These are phyloP conservation scores for Eubucco bourcierii DNA, from an alignment of 2,113 vertebrate genomes.

Conservation along the genomic window DNA sequence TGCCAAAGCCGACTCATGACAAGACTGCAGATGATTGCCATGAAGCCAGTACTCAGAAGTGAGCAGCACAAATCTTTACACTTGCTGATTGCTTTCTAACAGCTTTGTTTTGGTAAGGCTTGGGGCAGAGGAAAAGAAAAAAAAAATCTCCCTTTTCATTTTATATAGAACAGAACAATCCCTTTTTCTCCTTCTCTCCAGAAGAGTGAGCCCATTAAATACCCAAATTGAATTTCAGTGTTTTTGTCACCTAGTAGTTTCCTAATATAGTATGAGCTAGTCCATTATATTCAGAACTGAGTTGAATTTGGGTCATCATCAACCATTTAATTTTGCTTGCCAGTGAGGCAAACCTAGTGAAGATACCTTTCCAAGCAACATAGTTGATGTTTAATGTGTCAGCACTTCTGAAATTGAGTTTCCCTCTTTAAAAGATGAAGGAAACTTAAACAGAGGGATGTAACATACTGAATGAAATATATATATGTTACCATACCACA, in stretches of 20 bases:
- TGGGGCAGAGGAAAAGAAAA: neutral
- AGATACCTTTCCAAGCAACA: neutral
- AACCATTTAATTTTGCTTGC: constrained; percentile 17
- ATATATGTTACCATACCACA: neutral
- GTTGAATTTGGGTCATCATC: neutral
- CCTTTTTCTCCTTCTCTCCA: neutral
- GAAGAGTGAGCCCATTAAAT: neutral
- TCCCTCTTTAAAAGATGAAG: neutral
- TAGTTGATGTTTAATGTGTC: neutral
- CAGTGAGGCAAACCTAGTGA: neutral
- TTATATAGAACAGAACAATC: neutral
- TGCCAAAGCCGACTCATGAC: neutral
- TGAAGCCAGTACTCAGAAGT: neutral
- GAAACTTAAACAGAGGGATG: neutral
- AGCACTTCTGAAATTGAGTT: neutral
- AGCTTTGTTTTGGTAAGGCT: neutral
- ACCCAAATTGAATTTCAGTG: neutral
- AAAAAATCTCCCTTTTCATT: neutral
- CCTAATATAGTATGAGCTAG: neutral
- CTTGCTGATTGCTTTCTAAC: neutral
- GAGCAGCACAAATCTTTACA: neutral
- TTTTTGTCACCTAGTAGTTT: constrained; percentile 4
- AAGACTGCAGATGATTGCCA: neutral
- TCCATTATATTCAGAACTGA: neutral
- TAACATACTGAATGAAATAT: neutral